Conservation (phyloP, 2,113 vertebrate genomes). For the Perca fluviatilis region DNA sequence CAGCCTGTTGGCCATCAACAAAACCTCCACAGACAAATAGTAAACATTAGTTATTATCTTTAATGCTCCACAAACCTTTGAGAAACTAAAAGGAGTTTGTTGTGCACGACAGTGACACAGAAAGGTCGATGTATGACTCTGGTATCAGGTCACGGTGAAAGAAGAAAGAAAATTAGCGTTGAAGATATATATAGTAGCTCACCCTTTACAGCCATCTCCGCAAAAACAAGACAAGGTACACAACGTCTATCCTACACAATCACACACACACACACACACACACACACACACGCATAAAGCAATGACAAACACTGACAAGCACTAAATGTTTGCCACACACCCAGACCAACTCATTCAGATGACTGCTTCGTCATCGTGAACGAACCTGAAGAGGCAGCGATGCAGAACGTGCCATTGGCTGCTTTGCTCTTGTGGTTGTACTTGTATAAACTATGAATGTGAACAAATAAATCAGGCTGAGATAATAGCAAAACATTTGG, state of each 20-base stretch:
- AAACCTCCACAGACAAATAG: neutral
- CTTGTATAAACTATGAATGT: constrained; percentile 25
- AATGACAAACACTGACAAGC: constrained; percentile 17
- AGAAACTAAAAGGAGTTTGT: constrained; percentile 18
- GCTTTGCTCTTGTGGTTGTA: constrained; percentile 10
- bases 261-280: neutral
- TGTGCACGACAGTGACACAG: constrained; percentile 17
- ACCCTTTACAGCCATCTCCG: constrained; percentile 52
- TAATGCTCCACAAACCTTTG: constrained; percentile 14
- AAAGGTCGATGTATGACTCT: constrained; percentile 35
- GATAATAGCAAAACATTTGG: neutral
- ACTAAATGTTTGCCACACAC: constrained; percentile 7
- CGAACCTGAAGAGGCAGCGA: constrained; percentile 33
- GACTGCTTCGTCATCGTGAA: constrained; percentile 26
- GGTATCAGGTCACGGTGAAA: constrained; percentile 39
- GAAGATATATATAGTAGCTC: constrained; percentile 55
- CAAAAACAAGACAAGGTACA: constrained; percentile 30
- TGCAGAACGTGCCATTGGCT: constrained; percentile 19
- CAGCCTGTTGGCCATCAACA: constrained; percentile 25
- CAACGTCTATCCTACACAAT: constrained; percentile 20
- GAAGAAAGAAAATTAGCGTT: constrained; percentile 16
- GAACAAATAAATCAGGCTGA: neutral
- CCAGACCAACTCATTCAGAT: constrained; percentile 23
- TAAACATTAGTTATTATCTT: neutral
- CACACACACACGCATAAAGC: neutral